phyloP scores from a whole-genome alignment of 2,797 vertebrate genomes.

The Pantherophis vulpinus region DNA sequence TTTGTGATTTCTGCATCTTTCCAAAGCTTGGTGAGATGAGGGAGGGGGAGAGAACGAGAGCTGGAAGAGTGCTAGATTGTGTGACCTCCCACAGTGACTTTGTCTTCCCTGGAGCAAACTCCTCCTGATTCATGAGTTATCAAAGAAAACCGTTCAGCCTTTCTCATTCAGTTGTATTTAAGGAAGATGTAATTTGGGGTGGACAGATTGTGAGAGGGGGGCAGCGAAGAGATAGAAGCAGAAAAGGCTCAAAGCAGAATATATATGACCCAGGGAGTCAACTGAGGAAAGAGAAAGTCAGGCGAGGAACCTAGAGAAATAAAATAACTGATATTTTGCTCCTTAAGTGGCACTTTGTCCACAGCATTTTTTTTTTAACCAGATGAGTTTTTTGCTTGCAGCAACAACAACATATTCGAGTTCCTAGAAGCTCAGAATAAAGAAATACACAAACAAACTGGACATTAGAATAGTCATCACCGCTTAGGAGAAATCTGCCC shows the following conservation, averaged over 20 bases:
- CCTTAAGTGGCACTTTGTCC: not conserved
- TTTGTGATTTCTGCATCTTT: constrained; percentile 20
- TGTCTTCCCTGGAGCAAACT: not conserved
- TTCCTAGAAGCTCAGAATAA: not conserved
- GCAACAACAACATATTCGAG: not conserved
- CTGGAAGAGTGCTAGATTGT: not conserved
- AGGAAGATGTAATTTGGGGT: not conserved
- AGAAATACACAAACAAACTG: not conserved
- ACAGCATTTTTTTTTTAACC: not conserved
- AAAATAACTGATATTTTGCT: not conserved
- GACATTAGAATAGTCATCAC: not conserved
- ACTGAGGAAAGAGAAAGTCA: not conserved
- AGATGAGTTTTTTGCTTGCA: not conserved
- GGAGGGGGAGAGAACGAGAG: not conserved
- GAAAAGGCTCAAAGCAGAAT: not conserved
- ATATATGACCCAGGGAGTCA: too few relatives aligned
- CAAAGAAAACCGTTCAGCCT: not conserved
- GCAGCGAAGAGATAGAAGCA: not conserved
- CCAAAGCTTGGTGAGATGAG: not conserved
- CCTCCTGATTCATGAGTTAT: not conserved
- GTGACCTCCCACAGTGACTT: not conserved
- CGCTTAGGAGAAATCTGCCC: not conserved
- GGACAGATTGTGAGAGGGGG: not conserved
- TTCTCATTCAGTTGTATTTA: not conserved
- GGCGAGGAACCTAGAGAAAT: not conserved